Conservation (phyloP, 1,140 invertebrate species). For the Drosophila nikananu region DNA sequence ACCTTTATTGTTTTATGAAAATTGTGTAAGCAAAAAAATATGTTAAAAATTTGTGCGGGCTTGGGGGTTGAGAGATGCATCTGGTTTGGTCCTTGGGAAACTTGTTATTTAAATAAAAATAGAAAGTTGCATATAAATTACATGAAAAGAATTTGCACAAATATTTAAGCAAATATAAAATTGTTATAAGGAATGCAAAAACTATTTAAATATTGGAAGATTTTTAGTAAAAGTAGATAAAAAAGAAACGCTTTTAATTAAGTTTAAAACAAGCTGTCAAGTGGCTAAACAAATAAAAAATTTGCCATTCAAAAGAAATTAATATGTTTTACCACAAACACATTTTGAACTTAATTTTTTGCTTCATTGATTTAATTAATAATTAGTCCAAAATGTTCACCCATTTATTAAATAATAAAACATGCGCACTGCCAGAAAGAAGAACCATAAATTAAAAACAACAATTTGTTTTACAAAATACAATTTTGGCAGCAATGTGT, state of each 20-base stretch:
- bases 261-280: neutral
- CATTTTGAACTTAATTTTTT: neutral
- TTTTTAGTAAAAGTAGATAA: too few relatives aligned
- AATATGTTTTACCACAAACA: neutral
- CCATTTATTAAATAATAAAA: neutral
- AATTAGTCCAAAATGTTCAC: neutral
- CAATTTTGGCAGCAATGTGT: neutral
- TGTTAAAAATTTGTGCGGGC: constrained; percentile 50
- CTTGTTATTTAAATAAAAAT: constrained; percentile 70
- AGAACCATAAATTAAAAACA: constrained; percentile 2
- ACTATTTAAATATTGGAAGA: too few relatives aligned
- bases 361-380: constrained; percentile 3
- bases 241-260: neutral
- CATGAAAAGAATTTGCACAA: constrained; percentile 16
- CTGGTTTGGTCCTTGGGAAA: constrained; percentile 49
- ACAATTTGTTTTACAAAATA: constrained; percentile 16
- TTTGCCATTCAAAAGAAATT: neutral
- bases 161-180: constrained; percentile 13
- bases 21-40: constrained; percentile 62
- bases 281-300: neutral
- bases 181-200: neutral
- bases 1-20: constrained; percentile 79
- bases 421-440: neutral
- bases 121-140: constrained; percentile 60
- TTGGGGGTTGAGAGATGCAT: constrained; percentile 48